phyloP scores from a whole-genome alignment of 2,113 vertebrate genomes.

The Bungarus multicinctus region DNA sequence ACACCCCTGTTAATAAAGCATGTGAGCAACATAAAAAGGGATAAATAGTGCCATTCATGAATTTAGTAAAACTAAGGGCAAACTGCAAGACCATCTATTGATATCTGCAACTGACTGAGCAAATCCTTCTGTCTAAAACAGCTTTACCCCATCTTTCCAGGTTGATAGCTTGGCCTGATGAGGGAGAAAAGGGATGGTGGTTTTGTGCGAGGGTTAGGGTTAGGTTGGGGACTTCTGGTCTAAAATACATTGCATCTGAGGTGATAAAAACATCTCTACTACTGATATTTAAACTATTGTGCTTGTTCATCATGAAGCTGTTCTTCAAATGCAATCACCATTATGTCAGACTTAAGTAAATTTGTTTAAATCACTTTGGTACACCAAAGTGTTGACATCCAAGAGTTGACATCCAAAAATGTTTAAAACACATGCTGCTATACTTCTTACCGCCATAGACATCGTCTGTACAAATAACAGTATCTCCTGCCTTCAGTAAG shows the following conservation, averaged over 20 bases:
- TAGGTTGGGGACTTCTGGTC: background rate
- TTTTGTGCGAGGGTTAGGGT: background rate
- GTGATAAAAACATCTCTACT: background rate
- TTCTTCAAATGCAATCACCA: background rate
- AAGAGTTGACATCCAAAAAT: background rate
- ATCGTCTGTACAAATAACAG: slow-evolving; percentile 86
- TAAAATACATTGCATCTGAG: background rate
- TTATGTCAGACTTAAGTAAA: background rate
- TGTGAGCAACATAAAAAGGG: background rate
- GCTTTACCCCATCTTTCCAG: background rate
- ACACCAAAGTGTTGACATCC: too few relatives aligned
- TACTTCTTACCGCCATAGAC: slow-evolving; percentile 86
- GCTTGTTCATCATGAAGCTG: background rate
- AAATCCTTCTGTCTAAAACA: background rate
- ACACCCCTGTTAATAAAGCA: background rate
- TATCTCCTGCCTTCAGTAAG: slow-evolving; percentile 84
- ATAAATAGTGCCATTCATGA: background rate
- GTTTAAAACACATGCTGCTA: background rate
- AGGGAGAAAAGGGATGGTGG: background rate
- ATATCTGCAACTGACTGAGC: background rate
- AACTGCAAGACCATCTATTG: background rate
- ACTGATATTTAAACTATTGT: background rate
- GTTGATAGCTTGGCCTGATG: background rate
- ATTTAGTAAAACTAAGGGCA: background rate
- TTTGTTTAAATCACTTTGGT: background rate